phyloP scores from a whole-genome alignment of 35 echinoderm and acorn worm genomes.

The Ophiothrix spiculata region DNA sequence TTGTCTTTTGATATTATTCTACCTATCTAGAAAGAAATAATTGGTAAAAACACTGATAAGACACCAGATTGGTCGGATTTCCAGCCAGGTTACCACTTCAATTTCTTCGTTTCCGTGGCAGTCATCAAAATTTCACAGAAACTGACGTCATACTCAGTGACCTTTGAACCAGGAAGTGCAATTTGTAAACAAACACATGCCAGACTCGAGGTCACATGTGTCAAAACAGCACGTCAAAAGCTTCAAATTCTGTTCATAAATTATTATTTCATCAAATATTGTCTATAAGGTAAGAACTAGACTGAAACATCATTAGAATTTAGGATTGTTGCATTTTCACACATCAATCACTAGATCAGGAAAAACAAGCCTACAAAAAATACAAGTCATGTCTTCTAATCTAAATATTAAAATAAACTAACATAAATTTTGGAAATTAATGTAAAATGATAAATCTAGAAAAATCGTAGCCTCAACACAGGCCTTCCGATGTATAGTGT shows the following conservation, averaged over 20 bases:
- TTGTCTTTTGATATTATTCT: slow-evolving; percentile 1
- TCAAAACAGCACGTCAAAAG: not conserved
- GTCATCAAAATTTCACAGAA: not conserved
- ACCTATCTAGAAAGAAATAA: slow-evolving; percentile 7
- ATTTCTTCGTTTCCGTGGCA: not conserved
- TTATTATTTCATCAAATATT: not conserved
- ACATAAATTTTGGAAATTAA: too few species aligned
- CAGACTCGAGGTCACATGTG: not conserved
- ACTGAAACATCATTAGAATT: not conserved
- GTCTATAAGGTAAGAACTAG: not conserved
- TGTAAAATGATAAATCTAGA: too few species aligned
- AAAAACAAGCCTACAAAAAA: slow-evolving; percentile 1
- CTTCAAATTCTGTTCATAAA: not conserved
- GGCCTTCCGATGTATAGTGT: too few species aligned
- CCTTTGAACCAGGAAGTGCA: not conserved
- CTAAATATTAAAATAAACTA: too few species aligned
- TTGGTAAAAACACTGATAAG: slow-evolving; percentile 11
- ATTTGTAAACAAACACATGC: not conserved
- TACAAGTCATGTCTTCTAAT: too few species aligned
- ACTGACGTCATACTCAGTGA: not conserved
- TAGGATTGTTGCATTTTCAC: not conserved
- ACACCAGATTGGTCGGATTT: not conserved
- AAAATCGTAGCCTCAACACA: too few species aligned
- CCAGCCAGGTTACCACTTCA: not conserved
- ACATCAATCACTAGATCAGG: too few species aligned